These are phyloP conservation scores for Pteria penguin DNA, from an alignment of 2,888 invertebrate species.

Conservation along the genomic window DNA sequence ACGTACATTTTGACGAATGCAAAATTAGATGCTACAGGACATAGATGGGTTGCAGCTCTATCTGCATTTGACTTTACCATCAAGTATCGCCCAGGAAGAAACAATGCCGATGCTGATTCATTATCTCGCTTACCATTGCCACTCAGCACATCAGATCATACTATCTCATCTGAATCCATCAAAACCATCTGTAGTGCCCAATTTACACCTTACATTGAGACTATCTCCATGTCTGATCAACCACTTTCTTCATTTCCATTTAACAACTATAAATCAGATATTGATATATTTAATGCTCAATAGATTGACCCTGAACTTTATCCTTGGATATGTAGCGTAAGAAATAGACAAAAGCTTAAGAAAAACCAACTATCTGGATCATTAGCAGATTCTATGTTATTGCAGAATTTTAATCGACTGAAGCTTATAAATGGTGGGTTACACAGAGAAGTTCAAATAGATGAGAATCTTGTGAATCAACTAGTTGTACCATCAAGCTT, in stretches of 20 bases:
- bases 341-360: conserved; percentile 1
- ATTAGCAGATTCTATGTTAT: no score
- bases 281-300: not conserved
- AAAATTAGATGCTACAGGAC: not conserved
- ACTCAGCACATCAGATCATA: not conserved
- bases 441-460: not conserved
- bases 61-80: not conserved
- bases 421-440: no score
- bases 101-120: not conserved
- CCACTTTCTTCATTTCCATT: not conserved
- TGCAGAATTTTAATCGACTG: no score
- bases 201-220: not conserved
- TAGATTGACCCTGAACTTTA: not conserved
- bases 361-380: not conserved
- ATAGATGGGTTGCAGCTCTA: not conserved
- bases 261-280: not conserved
- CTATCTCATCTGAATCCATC: not conserved
- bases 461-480: no score
- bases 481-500: no score
- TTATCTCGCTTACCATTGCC: not conserved
- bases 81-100: not conserved
- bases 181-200: not conserved
- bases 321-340: not conserved
- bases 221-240: not conserved
- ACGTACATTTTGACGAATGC: not conserved